A percentile compares a stretch with the other conserved stretches of the same genome.
Conservation (phyloP, 1,140 invertebrate genomes). For the Zophobas atratus region DNA sequence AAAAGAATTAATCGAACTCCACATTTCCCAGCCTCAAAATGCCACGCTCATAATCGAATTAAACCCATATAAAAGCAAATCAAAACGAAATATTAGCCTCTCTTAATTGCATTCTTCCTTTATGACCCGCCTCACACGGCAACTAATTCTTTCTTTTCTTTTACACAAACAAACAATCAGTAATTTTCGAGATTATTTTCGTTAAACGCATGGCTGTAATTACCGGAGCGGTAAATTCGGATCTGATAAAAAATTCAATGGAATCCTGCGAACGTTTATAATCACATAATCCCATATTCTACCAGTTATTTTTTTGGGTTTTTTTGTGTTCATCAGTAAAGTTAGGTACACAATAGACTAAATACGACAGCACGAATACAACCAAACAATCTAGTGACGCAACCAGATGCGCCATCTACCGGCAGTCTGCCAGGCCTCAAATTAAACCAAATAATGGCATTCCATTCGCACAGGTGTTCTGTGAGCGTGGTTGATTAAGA, state of each 20-base stretch:
- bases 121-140: neutral
- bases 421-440: neutral
- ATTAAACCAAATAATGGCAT: slow-evolving; percentile 32
- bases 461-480: slow-evolving; percentile 19
- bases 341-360: too few relatives aligned
- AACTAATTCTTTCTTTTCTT: neutral
- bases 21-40: too few relatives aligned
- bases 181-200: neutral
- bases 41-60: neutral
- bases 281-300: neutral
- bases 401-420: slow-evolving; percentile 5
- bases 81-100: neutral
- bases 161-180: neutral
- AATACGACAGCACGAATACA: too few relatives aligned
- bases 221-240: neutral
- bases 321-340: too few relatives aligned
- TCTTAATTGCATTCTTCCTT: neutral
- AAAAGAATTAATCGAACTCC: too few relatives aligned
- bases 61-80: neutral
- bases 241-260: neutral
- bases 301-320: too few relatives aligned
- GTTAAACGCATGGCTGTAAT: neutral
- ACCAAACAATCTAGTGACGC: neutral
- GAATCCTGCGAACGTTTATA: neutral
- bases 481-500: slow-evolving; percentile 11